Evolutionary conservation across 1,140 invertebrate genomes (phyloP).

Genomic region (Glossosoma conforme): DNA sequence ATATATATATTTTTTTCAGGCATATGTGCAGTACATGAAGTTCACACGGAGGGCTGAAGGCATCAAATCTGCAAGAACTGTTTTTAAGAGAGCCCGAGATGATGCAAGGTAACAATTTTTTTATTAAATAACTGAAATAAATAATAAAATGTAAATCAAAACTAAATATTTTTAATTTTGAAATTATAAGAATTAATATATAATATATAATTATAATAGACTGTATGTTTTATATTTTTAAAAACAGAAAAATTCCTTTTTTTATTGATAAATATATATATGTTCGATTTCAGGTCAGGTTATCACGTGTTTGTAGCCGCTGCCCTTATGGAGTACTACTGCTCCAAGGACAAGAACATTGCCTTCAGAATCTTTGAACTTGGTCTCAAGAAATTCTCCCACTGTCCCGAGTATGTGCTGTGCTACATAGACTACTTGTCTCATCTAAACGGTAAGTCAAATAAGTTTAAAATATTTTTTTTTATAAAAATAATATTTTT

Average conservation of each 20-base stretch:
- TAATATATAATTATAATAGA: too few relatives aligned
- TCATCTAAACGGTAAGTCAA: constrained; percentile 94
- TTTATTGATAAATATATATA: neutral
- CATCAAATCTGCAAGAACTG: constrained; percentile 89
- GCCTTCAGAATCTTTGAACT: constrained; percentile 98
- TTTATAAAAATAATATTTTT: too few relatives aligned
- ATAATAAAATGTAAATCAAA: neutral
- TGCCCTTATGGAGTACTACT: constrained; percentile 99
- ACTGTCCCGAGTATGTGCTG: constrained; percentile 90
- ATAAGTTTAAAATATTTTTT: too few relatives aligned
- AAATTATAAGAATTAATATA: neutral
- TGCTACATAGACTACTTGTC: constrained; percentile 97
- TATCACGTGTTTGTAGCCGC: constrained; percentile 96
- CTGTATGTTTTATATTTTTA: too few relatives aligned
- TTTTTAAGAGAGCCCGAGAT: constrained; percentile 94
- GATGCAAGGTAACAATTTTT: constrained; percentile 58
- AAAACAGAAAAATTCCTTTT: neutral
- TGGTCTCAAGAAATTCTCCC: constrained; percentile 93
- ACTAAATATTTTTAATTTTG: too few relatives aligned
- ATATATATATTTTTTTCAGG: constrained; percentile 53
- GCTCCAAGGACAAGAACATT: constrained; percentile 98
- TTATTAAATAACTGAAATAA: neutral
- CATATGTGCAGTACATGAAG: constrained; percentile 99
- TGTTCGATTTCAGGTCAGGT: constrained; percentile 52
- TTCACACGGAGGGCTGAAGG: constrained; percentile 95